Evolutionary conservation across 2,797 vertebrate genomes (phyloP).

Genomic region (Perdix hodgsoniae): DNA sequence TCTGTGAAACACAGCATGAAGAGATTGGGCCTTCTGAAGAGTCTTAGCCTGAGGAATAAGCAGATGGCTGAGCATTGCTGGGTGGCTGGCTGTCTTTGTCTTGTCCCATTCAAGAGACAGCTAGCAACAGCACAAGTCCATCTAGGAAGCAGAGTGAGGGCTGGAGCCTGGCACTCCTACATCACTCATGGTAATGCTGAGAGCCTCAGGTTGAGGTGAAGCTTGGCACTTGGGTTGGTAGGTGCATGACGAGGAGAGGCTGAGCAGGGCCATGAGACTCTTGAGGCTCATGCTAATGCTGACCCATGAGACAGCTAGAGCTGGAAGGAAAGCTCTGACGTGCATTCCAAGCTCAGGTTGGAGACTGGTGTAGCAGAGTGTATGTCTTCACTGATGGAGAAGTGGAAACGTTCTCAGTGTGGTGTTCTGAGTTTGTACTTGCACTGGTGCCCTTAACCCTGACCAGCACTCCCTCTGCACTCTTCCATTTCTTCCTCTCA

Average conservation of each 20-base stretch:
- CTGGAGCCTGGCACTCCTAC: fast-evolving
- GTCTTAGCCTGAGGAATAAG: not conserved
- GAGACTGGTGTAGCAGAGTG: fast-evolving
- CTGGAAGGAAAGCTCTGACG: fast-evolving
- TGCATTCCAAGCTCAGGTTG: fast-evolving
- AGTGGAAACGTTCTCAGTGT: fast-evolving
- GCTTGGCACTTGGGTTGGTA: not conserved
- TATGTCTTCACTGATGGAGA: fast-evolving
- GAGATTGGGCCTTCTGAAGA: not conserved
- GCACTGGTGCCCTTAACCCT: not conserved
- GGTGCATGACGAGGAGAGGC: not conserved
- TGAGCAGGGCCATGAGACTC: not conserved
- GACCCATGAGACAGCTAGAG: fast-evolving
- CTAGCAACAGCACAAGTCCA: not conserved
- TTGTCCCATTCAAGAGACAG: not conserved
- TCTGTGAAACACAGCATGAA: not conserved
- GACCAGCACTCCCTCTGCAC: not conserved
- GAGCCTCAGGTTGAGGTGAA: not conserved
- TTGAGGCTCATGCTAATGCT: not conserved
- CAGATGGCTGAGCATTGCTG: not conserved
- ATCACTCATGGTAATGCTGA: not conserved
- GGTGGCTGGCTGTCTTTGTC: not conserved
- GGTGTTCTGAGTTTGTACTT: not conserved
- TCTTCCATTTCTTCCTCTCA: fast-evolving
- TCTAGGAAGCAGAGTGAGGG: not conserved